Evolutionary conservation across 2,888 invertebrate genomes (phyloP), one percentile per base, ranked within the genome.

Genomic region (Eupithecia exiguata): DNA sequence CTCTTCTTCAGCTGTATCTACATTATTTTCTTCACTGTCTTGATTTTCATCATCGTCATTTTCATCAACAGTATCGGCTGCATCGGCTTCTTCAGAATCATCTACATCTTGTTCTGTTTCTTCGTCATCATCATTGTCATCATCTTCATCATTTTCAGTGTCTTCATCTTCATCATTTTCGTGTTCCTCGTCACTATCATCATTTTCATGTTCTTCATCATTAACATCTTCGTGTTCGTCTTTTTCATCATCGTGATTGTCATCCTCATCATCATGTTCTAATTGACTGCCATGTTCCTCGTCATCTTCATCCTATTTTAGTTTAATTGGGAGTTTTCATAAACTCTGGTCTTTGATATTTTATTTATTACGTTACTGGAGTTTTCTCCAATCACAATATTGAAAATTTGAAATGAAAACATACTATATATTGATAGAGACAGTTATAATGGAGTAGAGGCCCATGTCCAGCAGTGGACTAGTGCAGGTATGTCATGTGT

Each of bases 31-130:
- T 73, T 83, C 82, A 46, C 84, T 83, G 16, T 82, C 81, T 68
- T 85, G 81, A 65, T 87, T 84, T 69, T 89, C 87, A 63, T 88
- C 82, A 53, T 85, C 83, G 49, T 79, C 77, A 10, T 79, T 89
- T 35, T 91, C 83, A 35, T 61, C 68, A 30, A 61, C 40, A 61
- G 43, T 61, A 69, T 72, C 65, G 43, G 68, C 18, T 35, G 16
- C 35, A 62, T 62, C 35, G 6, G 62, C 62, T 62, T 62, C 62
- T 18, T 62, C 30, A 18, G 62, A 62, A 62, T 62, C 18, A 62
- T 62, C 62, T 35, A 18, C 35, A 5, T 35, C 62, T 18, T 62
- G 35, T 62, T 66, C 66, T 25, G 21, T 21, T n/a, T 65, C 65
- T 36, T 65, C 36, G 6, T 12, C 38, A 21, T 38, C 21, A 21